Evolutionary conservation across 2,888 invertebrate species (phyloP).

Genomic region (Melipona bicolor): DNA sequence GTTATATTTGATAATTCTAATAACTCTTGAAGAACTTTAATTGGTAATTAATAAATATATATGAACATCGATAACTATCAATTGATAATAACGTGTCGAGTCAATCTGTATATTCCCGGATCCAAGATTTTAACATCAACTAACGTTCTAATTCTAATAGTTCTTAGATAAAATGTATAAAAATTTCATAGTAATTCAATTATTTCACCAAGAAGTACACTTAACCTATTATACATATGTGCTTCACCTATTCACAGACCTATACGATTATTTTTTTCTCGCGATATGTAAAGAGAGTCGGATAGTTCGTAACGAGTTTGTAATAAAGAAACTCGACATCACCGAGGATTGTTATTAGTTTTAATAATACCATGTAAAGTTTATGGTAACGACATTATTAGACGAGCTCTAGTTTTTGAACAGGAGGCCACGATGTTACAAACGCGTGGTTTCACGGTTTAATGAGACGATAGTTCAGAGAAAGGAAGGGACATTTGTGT

Average conservation of each 20-base stretch:
- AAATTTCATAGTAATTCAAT: not conserved
- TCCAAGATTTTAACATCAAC: no score
- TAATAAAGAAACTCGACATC: not conserved
- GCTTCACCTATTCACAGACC: not conserved
- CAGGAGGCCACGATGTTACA: not conserved
- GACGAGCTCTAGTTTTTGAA: not conserved
- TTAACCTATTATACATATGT: not conserved
- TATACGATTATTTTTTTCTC: not conserved
- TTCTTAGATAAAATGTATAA: not conserved
- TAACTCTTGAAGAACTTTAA: no score
- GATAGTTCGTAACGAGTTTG: not conserved
- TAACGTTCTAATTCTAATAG: no score
- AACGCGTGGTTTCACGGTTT: not conserved
- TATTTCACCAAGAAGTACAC: not conserved
- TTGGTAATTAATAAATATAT: no score
- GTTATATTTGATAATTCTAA: no score
- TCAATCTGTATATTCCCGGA: no score
- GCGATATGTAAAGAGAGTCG: not conserved
- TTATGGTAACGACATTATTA: not conserved
- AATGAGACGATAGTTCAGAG: not conserved
- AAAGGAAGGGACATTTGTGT: not conserved
- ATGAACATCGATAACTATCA: no score
- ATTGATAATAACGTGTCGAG: no score
- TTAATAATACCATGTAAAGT: constrained; percentile 1
- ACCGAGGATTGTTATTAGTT: not conserved